Base-by-base conservation (phyloP, 2,113 vertebrate species). In the Sigmodon hispidus region DNA sequence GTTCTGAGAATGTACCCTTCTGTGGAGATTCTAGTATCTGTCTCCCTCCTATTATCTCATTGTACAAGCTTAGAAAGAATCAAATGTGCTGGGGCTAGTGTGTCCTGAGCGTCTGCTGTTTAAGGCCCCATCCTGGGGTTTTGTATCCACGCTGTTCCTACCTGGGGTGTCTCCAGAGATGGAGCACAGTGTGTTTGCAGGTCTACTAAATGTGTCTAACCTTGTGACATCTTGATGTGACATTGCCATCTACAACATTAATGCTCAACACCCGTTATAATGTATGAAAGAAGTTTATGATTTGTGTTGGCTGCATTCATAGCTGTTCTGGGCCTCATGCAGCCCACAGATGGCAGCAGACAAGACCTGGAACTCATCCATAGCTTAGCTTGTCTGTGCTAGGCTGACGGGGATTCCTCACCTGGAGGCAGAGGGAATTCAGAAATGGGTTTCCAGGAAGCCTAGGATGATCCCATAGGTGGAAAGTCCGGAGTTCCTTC, bases 21-120 rank as follows among this genome's bases (percentile, higher is more conserved):
- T 17, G 40, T 75, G 40, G 24, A 45, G 43, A 5, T 22, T 11
- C 0, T 34, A 1, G 0, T 0, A 6, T 8, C 34, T 15, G 19
- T 16, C n/a, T 8, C 57, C 9, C 31, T 31, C 7, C 36, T 24
- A 0, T 4, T 3, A 0, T 43, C 36, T 8, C 5, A 0, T 0
- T 1, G 34, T 7, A 7, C 17, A 48, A 26, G 2, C 22, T 21
- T 10, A 16, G 70, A 0, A 21, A 45, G 5, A 0, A 59, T 31
- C 36, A 4, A 0, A 3, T 10, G 3, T 22, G 17, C 36, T 2
- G 15, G 4, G 52, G 72, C 16, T 0, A 0, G 81, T 0, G 0
- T 0, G 13, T 9, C 0, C 16, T 19, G n/a, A 12, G 48, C 3
- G 0, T 73, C 12, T 8, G 31, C 73, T 4, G 29, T 24, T 2